Evolutionary conservation across 2,113 vertebrate genomes (phyloP), one percentile per base, ranked within the genome.

Genomic region (Oxyruncus cristatus): DNA sequence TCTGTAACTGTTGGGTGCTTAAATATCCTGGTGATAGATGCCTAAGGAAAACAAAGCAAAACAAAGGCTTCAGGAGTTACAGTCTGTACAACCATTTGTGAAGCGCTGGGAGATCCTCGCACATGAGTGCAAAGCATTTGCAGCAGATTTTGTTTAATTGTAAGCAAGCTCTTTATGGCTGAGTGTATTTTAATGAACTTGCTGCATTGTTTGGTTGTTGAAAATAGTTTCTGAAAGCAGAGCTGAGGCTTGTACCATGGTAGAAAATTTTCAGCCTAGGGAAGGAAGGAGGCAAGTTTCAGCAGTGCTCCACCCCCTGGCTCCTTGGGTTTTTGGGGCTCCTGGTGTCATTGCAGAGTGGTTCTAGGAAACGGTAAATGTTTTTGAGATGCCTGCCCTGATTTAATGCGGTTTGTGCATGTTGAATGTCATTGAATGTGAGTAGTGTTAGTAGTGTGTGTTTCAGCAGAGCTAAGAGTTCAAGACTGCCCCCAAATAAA

Each of bases 91-190:
- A 18, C 6, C 30, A 13, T 73, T 88, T 70, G 41, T 47, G 15
- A 79, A 88, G 37, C 2, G 0, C 16, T 61, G 28, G 56, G 88
- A 90, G 66, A 62, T 79, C 62, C 66, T 93, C 4, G 1, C 16
- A 26, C 0, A 2, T 0, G 1, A 84, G 14, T 26, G 11, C 37
- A 28, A 86, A 90, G 28, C 65, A 19, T 61, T 85, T 65, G 37
- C 41, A 79, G 58, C 79, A 85, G 68, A 33, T 84, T 91, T 94
- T 73, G 28, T 85, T 92, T 77, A 70, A 50, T 83, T 86, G 52
- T 73, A 84, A 90, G 33, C 46, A 77, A 58, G 58, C 62, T 79
- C 50, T 65, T 96, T 58, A 22, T 15, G 46, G 22, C 22, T 49
- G 50, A 74, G n/a, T 33, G 52, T 37, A 22, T 88, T 90, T 90